phyloP scores from a whole-genome alignment of 1,140 invertebrate genomes.

The Cotesia typhae region DNA sequence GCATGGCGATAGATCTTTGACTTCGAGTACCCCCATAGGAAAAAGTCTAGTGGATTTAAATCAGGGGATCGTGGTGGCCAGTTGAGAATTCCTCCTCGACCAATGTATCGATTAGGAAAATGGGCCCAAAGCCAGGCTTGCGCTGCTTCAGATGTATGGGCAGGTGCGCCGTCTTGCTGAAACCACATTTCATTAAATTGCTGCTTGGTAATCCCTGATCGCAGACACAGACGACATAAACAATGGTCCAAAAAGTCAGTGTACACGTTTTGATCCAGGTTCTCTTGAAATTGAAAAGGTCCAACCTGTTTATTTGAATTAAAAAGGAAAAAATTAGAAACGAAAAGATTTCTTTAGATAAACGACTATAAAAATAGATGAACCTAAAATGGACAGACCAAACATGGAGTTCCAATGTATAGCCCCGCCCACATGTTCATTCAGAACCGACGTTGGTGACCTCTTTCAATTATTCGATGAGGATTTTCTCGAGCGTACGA shows the following conservation, averaged over 20 bases:
- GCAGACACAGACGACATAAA: constrained; percentile 44
- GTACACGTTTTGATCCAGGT: constrained; percentile 46
- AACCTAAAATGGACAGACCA: too few relatives aligned
- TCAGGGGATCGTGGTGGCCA: constrained; percentile 61
- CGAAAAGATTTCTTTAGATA: too few relatives aligned
- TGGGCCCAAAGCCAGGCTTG: constrained; percentile 44
- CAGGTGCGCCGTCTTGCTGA: constrained; percentile 42
- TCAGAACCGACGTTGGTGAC: too few relatives aligned
- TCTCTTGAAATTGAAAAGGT: constrained; percentile 47
- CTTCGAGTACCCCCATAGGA: constrained; percentile 56
- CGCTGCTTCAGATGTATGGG: constrained; percentile 32
- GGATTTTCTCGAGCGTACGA: too few relatives aligned
- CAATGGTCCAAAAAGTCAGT: constrained; percentile 45
- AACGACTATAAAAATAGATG: too few relatives aligned
- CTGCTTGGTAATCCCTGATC: constrained; percentile 40
- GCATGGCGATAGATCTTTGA: constrained; percentile 15
- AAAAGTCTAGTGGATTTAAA: constrained; percentile 58
- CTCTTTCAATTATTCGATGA: too few relatives aligned
- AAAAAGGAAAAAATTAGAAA: too few relatives aligned
- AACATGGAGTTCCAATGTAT: too few relatives aligned
- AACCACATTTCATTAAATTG: constrained; percentile 47
- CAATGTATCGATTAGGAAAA: constrained; percentile 55
- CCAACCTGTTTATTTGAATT: constrained; percentile 38
- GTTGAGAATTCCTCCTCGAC: constrained; percentile 50
- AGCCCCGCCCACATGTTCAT: too few relatives aligned